Percentiles rank a stretch among this genome's conserved stretches.
phyloP scores from a whole-genome alignment of 1,140 invertebrate genomes.

The Brachystomella parvula region DNA sequence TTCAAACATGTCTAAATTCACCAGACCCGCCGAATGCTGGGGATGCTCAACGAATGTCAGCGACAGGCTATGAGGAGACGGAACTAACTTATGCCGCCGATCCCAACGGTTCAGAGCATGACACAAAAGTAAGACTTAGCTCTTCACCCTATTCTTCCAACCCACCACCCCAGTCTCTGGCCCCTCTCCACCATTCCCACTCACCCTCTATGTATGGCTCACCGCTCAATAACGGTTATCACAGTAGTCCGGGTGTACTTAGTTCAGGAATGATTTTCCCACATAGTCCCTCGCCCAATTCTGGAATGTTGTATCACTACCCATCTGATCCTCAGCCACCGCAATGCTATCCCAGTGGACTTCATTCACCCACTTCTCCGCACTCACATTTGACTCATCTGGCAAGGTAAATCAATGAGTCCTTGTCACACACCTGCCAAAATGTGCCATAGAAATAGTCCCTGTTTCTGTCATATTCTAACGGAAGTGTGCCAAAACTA shows the following conservation, averaged over 20 bases:
- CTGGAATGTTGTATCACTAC: slow-evolving; percentile 37
- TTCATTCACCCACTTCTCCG: slow-evolving; percentile 36
- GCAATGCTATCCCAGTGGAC: slow-evolving; percentile 36
- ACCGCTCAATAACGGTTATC: slow-evolving; percentile 37
- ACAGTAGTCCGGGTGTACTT: slow-evolving; percentile 26
- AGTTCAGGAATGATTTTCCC: slow-evolving; percentile 37
- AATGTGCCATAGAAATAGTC: not conserved
- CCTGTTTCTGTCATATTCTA: not conserved
- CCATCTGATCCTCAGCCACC: slow-evolving; percentile 38
- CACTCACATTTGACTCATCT: slow-evolving; percentile 36
- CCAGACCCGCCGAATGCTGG: slow-evolving; percentile 74
- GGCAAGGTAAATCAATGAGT: slow-evolving; percentile 22
- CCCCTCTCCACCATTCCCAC: slow-evolving; percentile 35
- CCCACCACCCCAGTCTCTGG: slow-evolving; percentile 8
- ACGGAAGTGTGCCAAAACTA: slow-evolving; percentile 10
- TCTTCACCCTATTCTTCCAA: slow-evolving; percentile 34
- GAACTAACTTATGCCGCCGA: slow-evolving; percentile 74
- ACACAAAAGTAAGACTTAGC: slow-evolving; percentile 39
- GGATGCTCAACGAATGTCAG: slow-evolving; percentile 82
- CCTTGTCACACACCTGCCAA: not conserved
- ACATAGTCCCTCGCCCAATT: slow-evolving; percentile 37
- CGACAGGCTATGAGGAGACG: slow-evolving; percentile 95
- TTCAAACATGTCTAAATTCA: slow-evolving; percentile 97
- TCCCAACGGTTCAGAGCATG: slow-evolving; percentile 35
- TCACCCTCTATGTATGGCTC: slow-evolving; percentile 37